Conservation (phyloP, 2,113 vertebrate species). For the Centropristis striata region DNA sequence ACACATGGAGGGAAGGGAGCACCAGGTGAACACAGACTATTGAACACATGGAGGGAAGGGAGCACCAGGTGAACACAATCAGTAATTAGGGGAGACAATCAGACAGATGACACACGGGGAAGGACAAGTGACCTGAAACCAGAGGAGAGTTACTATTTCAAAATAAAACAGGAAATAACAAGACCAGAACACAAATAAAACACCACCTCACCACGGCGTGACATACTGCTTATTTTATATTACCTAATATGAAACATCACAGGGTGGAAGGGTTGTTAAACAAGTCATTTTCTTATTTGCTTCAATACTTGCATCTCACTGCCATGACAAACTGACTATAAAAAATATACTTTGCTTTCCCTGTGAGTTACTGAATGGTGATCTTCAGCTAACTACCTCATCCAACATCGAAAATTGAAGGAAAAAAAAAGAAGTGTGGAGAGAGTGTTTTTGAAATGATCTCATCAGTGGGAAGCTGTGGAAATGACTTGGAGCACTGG, state of each 20-base stretch:
- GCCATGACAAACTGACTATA: not conserved
- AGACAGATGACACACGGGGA: too few species aligned
- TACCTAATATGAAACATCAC: not conserved
- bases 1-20: too few species aligned
- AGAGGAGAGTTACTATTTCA: too few species aligned
- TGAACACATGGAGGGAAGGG: too few species aligned
- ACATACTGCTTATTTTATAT: not conserved
- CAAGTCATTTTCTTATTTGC: not conserved
- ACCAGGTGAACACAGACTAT: too few species aligned
- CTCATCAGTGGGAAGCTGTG: not conserved
- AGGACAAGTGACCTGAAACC: too few species aligned
- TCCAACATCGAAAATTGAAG: not conserved
- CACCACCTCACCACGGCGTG: too few species aligned
- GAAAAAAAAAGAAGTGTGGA: not conserved
- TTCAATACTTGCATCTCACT: not conserved
- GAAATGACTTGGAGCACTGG: conserved; percentile 11
- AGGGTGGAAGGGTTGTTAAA: not conserved
- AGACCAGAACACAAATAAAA: too few species aligned
- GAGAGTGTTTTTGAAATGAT: conserved; percentile 19
- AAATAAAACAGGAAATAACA: too few species aligned
- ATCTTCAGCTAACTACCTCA: conserved; percentile 19
- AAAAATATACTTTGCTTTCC: not conserved
- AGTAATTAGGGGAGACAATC: too few species aligned
- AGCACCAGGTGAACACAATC: too few species aligned
- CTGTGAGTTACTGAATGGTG: not conserved